Base-by-base conservation (phyloP, 2,888 invertebrate genomes). In the Meiosimyza decipiens region DNA sequence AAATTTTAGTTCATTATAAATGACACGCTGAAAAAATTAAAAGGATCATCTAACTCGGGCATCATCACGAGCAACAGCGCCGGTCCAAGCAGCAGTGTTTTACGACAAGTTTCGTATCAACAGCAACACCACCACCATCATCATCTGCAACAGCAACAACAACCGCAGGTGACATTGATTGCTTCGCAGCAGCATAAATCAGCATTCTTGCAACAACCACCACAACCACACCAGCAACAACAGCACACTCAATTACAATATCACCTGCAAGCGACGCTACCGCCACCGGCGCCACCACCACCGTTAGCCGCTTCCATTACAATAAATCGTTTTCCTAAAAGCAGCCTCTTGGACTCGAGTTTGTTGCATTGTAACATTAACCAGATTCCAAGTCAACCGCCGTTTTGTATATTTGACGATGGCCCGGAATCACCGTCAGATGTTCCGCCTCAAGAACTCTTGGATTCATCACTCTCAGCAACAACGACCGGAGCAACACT, bases 381-480 rank as follows among this genome's bases (percentile, higher is more conserved):
- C 75, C 86, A 86, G 78, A 84, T 86, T 78, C 85, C 85, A 73
- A 84, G 83, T 78, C 86, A 86, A 79, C 86, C 86, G 75, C 86
- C 86, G 71, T 83, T 83, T 70, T 86, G 85, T 75, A 85, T 87
- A 78, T 87, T 87, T 77, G 86, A 87, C 79, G 87, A 87, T 82
- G 85, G 85, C 67, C 79, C 80, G 66, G 86, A 86, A 71, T 84
- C 86, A 64, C 83, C 86, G 65, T 83, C 85, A 64, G 80, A 83
- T 67, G 86, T 85, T 62, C 75, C 80, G 63, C 80, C 80, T 9
- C 74, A 77, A 4, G 79, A 79, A 60, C 72, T 49, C 47, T 60
- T 73, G 62, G 73, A 69, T 22, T 64, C 76, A n/a, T 55, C 74
- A 16, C 63, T 64, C 33, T 64, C 28, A 76, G 72, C 60, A 55